Conservation (phyloP, 2,888 invertebrate species). For the Nymphalis urticae region DNA sequence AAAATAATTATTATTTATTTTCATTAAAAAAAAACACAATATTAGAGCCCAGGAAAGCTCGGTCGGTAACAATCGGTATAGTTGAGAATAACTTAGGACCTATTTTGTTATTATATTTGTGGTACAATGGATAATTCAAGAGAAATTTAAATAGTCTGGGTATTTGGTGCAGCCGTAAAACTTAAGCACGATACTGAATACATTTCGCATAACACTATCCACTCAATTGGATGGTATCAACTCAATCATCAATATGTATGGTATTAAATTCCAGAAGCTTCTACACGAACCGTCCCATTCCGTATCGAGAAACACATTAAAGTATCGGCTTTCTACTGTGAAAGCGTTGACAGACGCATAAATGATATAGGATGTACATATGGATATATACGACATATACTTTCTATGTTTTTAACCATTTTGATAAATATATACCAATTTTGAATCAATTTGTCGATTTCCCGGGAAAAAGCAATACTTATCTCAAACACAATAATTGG, state of each 20-base stretch:
- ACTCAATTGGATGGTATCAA: constrained; percentile 8
- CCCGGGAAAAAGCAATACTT: too few species aligned
- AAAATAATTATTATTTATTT: too few species aligned
- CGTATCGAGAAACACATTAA: constrained; percentile 6
- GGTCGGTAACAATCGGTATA: too few species aligned
- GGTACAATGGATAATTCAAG: too few species aligned
- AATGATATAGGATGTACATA: neutral
- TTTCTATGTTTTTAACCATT: neutral
- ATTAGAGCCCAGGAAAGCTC: too few species aligned
- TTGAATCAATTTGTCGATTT: too few species aligned
- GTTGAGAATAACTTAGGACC: too few species aligned
- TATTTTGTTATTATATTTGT: too few species aligned
- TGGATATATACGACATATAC: neutral
- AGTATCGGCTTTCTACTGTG: constrained; percentile 9
- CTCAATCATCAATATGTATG: constrained; percentile 1
- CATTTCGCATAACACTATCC: constrained; percentile 4
- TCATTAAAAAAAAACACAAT: too few species aligned
- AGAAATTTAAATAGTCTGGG: too few species aligned
- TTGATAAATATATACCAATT: too few species aligned
- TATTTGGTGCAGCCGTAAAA: neutral
- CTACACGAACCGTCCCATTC: constrained; percentile 7
- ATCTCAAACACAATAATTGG: too few species aligned
- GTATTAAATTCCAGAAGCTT: constrained; percentile 20
- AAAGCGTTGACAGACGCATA: constrained; percentile 2
- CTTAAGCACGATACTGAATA: neutral